A percentile compares a stretch with the other conserved stretches of the same genome.
Evolutionary conservation across 2,888 invertebrate species (phyloP).

Genomic region (Carabus problematicus): DNA sequence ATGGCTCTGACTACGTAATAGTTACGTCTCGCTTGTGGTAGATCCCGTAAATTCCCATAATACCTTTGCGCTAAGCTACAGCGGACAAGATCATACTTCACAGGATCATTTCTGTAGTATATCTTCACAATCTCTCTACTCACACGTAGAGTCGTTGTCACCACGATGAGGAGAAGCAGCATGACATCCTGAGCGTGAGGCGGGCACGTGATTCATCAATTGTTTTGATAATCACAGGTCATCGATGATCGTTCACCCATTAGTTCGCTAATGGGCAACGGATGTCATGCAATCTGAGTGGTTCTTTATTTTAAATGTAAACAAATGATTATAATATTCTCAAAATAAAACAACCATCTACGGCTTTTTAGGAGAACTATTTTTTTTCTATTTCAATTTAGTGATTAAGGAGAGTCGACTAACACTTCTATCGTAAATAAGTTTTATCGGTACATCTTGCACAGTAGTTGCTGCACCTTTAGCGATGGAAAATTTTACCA

Average conservation of each 20-base stretch:
- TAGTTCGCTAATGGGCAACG: slow-evolving; percentile 43
- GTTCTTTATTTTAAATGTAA: slow-evolving; percentile 43
- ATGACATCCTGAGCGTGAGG: slow-evolving; percentile 64
- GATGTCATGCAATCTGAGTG: slow-evolving; percentile 54
- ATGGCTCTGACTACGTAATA: no score
- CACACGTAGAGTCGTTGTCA: slow-evolving; percentile 61
- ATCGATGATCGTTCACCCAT: slow-evolving; percentile 56
- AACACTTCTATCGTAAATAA: no score
- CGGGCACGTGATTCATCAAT: slow-evolving; percentile 47
- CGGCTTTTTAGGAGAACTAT: no score
- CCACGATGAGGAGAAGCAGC: slow-evolving; percentile 68
- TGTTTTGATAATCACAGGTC: slow-evolving; percentile 44
- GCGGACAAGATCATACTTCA: slow-evolving; percentile 61
- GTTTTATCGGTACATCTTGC: no score
- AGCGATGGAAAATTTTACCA: no score
- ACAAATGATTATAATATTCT: not conserved
- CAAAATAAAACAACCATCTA: no score
- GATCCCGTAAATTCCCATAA: no score
- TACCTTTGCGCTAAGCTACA: no score
- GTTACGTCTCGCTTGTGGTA: no score
- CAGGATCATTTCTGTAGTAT: slow-evolving; percentile 75
- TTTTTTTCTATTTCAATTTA: no score
- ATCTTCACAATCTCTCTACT: slow-evolving; percentile 65
- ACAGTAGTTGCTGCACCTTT: no score
- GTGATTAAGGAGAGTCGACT: no score